A percentile compares a stretch with the other conserved stretches of the same genome.
phyloP scores from a whole-genome alignment of 2,113 vertebrate genomes.

The Riparia riparia region DNA sequence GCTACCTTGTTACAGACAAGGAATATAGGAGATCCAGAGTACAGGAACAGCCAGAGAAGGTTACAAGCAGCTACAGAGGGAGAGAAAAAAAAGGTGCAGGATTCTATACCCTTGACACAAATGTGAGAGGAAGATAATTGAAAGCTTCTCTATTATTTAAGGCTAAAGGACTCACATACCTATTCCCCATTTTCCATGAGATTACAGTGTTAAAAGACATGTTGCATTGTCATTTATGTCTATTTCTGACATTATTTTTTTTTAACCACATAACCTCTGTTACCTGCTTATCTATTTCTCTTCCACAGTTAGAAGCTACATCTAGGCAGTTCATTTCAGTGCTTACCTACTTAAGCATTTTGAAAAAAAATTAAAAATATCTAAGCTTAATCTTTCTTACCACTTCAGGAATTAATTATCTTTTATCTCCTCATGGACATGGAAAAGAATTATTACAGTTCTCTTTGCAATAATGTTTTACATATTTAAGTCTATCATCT shows the following conservation, averaged over 20 bases:
- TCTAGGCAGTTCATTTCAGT: neutral
- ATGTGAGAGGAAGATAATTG: neutral
- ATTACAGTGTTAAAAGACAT: neutral
- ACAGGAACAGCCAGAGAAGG: neutral
- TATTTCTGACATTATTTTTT: neutral
- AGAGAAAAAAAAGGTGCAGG: neutral
- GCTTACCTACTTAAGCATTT: neutral
- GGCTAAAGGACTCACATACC: neutral
- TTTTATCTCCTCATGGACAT: neutral
- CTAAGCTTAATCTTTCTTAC: neutral
- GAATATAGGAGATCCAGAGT: accelerated
- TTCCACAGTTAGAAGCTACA: neutral
- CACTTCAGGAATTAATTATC: neutral
- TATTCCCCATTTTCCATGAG: neutral
- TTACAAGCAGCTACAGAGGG: neutral
- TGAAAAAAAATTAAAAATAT: neutral
- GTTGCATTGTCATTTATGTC: neutral
- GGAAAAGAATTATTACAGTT: neutral
- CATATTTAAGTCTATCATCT: neutral
- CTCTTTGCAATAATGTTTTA: neutral
- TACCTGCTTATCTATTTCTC: neutral
- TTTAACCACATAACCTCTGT: neutral
- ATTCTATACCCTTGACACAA: neutral
- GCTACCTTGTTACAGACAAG: neutral
- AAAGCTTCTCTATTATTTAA: neutral